Evolutionary conservation across 1,140 invertebrate species (phyloP), one percentile per base, ranked within the genome.

Genomic region (Apocrypta bakeri): DNA sequence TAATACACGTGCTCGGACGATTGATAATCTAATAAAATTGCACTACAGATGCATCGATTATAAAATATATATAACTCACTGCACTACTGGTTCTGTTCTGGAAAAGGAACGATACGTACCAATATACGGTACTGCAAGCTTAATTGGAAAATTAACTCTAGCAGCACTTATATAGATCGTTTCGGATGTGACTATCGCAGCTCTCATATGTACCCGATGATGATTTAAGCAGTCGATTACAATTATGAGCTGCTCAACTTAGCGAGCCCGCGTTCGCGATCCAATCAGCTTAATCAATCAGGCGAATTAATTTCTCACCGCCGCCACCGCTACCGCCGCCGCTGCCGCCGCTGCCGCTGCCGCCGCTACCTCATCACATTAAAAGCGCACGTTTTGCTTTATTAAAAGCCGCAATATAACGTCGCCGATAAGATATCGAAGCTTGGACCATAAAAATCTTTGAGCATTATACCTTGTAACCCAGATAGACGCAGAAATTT

Each of bases 221-320:
- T 56, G 37, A 77, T 77, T 77, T 77, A 77, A 77, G n/a, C 25
- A 56, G 40, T 71, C 40, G 40, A 79, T 69, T 79, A 69, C 77
- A 79, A 69, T 79, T 79, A 79, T 56, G 25, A 78, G 33, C 37
- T 1, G 3, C n/a, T n/a, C n/a, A n/a, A n/a, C n/a, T n/a, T n/a
- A n/a, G n/a, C n/a, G n/a, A n/a, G n/a, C n/a, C 25, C 66, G 9
- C 31, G 12, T 37, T 25, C 31, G 42, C 11, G 1, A 29, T 25
- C 21, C 24, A 42, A 68, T 78, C 29, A 42, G 64, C 37, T 61
- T 33, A 33, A 56, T 79, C 42, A 71, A 56, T 71, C 40, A 71
- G 7, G 9, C 77, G 42, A 79, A 79, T 69, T 79, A 79, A 79
- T 79, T 79, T 61, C 27, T 14, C 11, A 42, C 27, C 1, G 1